Evolutionary conservation across 30 jellyfish, hydroid and myxozoan genomes (phyloP).

Genomic region (Phacellophora camtschatica): DNA sequence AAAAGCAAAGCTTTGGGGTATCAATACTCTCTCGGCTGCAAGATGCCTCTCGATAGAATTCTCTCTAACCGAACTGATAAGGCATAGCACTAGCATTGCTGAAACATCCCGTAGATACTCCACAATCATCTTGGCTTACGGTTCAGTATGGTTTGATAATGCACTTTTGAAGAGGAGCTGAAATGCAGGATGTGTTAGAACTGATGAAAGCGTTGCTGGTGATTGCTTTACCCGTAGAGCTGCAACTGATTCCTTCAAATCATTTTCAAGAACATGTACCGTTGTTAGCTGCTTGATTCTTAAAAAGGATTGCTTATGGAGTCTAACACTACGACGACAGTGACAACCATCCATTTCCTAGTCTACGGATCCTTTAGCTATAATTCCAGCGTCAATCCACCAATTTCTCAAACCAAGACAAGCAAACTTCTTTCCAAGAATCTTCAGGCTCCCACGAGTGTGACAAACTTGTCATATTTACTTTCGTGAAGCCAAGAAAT

Average conservation of each 20-base stretch:
- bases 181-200: too few relatives aligned
- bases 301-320: too few relatives aligned
- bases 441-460: slow-evolving; percentile 10
- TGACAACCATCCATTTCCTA: slow-evolving; percentile 1
- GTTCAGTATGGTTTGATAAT: too few relatives aligned
- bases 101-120: too few relatives aligned
- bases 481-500: too few relatives aligned
- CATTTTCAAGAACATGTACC: too few relatives aligned
- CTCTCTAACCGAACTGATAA: too few relatives aligned
- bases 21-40: slow-evolving; percentile 14
- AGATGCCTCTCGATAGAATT: slow-evolving; percentile 27
- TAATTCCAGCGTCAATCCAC: slow-evolving; percentile 18
- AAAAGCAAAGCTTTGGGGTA: slow-evolving; percentile 28
- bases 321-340: slow-evolving; percentile 8
- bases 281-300: too few relatives aligned
- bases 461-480: neutral
- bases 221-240: neutral
- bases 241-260: neutral
- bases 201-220: too few relatives aligned
- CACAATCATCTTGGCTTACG: too few relatives aligned
- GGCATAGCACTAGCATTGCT: too few relatives aligned
- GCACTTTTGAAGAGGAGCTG: too few relatives aligned
- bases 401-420: slow-evolving; percentile 29
- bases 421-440: slow-evolving; percentile 5
- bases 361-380: slow-evolving; percentile 14